Base-by-base conservation (phyloP, 2,888 invertebrate species). In the Chaetogeoica ovagalla region DNA sequence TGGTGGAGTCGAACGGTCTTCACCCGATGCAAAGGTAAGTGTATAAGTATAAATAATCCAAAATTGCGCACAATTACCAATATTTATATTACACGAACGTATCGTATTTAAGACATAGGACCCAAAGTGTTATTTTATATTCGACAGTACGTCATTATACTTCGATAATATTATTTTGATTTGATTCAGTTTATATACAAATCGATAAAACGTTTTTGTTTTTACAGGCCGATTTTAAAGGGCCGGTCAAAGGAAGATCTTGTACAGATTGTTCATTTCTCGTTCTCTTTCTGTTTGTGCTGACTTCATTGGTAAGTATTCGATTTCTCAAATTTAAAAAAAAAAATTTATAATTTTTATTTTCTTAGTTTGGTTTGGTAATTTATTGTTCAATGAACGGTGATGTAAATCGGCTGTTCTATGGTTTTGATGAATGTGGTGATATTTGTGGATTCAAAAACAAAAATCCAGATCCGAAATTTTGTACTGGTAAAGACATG, bases 351-450 rank as follows among this genome's bases (percentile, higher is more conserved):
- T 52, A 37, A 37, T 71, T 37, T 48, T 70, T 83, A 83, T 83
- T 84, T 63, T 82, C 84, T n/a, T n/a, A 87, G 88, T 82, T 86
- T 79, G 85, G 83, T 37, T 84, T 87, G 66, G 83, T 88, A 82
- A 86, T 84, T 2, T 88, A 88, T 83, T 88, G 89, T 84, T 83
- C 88, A 76, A 84, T 83, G 62, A 86, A 89, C 83, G 90, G 91
- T 0, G 89, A 91, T 84, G 87, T 90, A 48, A 87, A 87, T 83
- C 87, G 91, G 23, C 86, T 91, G 37, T 85, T 90, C 63, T 88
- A 90, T 84, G 91, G 91, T 13, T 90, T 90, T 84, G 91, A 92
- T 84, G 88, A 89, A 83, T 90, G 90, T 84, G 91, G 89, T 6
- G 89, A 91, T 84, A 86, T 91, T n/a, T 92, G 92, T 84, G 91